These are phyloP conservation scores for Lycopodina hypogea DNA, from an alignment of 37 sponge, comb jelly and placozoan species.

Conservation along the genomic window DNA sequence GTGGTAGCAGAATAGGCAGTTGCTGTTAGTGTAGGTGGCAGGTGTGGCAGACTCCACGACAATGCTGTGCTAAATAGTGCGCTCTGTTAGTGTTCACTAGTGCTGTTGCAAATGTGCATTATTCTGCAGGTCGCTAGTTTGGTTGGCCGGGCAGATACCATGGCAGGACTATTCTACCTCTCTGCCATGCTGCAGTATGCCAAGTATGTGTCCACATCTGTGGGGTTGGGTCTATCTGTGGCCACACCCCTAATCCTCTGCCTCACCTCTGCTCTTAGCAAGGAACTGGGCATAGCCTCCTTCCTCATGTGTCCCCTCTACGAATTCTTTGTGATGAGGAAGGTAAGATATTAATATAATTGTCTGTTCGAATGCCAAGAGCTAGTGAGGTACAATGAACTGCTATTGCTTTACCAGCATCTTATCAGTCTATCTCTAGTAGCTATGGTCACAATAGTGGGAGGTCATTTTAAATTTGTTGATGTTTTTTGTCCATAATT, in stretches of 20 bases:
- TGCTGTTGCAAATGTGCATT: background rate
- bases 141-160: slow-evolving; percentile 87
- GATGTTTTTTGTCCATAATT: no score
- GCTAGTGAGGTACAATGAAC: no score
- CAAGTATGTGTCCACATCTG: background rate
- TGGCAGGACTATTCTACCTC: slow-evolving; percentile 81
- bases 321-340: slow-evolving; percentile 46
- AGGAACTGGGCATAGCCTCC: slow-evolving; percentile 80
- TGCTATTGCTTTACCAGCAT: no score
- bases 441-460: no score
- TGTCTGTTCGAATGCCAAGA: no score
- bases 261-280: slow-evolving; percentile 66
- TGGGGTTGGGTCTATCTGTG: background rate
- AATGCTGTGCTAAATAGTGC: no score
- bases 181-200: slow-evolving; percentile 48
- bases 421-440: no score
- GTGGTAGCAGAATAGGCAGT: no score
- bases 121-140: slow-evolving; percentile 92
- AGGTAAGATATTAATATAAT: slow-evolving; percentile 17
- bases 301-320: slow-evolving; percentile 57
- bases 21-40: no score
- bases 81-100: no score
- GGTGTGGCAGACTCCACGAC: no score
- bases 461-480: no score
- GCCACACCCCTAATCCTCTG: slow-evolving; percentile 2